Evolutionary conservation across 2,888 invertebrate genomes (phyloP), one percentile per base, ranked within the genome.

Genomic region (Atrina japonica): DNA sequence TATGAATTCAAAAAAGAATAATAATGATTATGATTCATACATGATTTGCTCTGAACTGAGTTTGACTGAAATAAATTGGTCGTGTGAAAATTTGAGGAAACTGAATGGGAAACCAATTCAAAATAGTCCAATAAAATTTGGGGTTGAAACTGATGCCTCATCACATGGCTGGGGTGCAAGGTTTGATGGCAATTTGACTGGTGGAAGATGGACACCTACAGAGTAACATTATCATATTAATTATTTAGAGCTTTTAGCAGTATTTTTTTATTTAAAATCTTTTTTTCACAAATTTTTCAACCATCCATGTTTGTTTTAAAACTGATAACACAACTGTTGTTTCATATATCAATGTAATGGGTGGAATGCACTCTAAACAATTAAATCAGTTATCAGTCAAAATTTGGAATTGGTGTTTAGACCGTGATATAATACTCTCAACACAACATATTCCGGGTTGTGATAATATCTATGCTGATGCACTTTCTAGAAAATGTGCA

Each of bases 31-130:
- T 52, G 52, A 52, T 41, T 58, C 40, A n/a, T 23, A 41, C 21
- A 58, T 35, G 58, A 18, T 25, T 14, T 58, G 58, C 14, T 23
- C 58, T 40, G 40, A 40, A 21, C 27, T 16, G 1, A 40, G 35
- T 40, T 18, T 40, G 25, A 7, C 16, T 16, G 30, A 56, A 56
- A 56, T 56, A 7, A n/a, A 67, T 59, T 75, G 75, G 70, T 23
- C 27, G 43, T 67, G 41, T 50, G 16, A 2, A 23, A 52, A 52
- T 52, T 2, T 52, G 53, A 61, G n/a, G n/a, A 41, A 25, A 29
- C 18, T 18, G 14, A 35, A 35, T 43, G 25, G 43, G 30, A 68
- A 45, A 25, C 14, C 21, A 23, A 18, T 27, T 55, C n/a, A 2
- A 7, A 16, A 21, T 9, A 7, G n/a, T 25, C 30, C 27, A 25